Percentiles rank a stretch among this genome's conserved stretches.
Conservation (phyloP, 2,797 vertebrate genomes). For the Microctenopoma lineatum region DNA sequence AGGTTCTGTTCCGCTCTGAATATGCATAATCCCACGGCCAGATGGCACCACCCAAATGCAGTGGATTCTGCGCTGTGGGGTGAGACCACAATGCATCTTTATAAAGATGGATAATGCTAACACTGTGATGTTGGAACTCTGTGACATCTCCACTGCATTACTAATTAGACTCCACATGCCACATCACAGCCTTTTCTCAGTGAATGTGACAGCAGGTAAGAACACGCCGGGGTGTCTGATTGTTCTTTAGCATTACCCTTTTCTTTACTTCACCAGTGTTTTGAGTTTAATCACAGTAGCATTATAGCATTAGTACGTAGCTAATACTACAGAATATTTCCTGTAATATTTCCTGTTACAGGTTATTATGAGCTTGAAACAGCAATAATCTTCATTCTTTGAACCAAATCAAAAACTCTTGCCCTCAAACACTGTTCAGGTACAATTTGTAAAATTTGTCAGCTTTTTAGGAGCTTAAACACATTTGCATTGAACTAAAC, state of each 20-base stretch:
- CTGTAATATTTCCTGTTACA: no score
- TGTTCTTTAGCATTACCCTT: neutral
- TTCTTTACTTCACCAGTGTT: neutral
- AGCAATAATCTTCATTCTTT: no score
- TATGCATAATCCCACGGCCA: conserved; percentile 49
- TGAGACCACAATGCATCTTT: conserved; percentile 25
- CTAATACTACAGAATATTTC: no score
- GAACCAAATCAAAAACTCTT: no score
- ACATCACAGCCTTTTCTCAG: neutral
- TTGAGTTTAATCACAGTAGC: neutral
- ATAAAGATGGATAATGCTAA: conserved; percentile 42
- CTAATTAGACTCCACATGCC: conserved; percentile 15
- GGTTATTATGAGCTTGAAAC: no score
- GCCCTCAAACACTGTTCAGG: no score
- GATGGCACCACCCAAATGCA: conserved; percentile 37
- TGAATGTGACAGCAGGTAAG: conserved; percentile 12
- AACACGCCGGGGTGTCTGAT: neutral
- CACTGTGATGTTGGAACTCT: conserved; percentile 21
- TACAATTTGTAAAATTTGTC: no score
- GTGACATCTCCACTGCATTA: conserved; percentile 24
- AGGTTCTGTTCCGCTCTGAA: conserved; percentile 35
- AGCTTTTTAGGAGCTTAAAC: no score
- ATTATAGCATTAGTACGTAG: no score
- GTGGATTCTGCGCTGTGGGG: conserved; percentile 9
- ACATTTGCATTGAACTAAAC: no score